Evolutionary conservation across 92 coral and sea anemone species (phyloP), one percentile per base, ranked within the genome.

Genomic region (Phenganax subtilis): DNA sequence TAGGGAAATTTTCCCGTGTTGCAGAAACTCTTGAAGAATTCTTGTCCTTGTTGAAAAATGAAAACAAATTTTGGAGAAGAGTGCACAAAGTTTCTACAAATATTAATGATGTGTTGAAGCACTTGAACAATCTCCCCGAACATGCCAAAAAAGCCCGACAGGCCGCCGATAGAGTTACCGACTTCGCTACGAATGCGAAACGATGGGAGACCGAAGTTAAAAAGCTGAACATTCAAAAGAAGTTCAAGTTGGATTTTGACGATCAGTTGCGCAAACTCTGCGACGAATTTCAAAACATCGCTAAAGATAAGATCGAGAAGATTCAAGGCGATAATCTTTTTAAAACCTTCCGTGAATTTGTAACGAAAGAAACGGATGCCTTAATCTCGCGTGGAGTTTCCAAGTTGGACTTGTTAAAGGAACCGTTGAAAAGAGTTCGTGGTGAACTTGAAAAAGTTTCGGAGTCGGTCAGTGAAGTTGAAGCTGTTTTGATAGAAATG

Each of bases 101-200:
- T 53, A 78, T 94, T 52, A 94, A 92, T 55, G 92, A 86, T 47
- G 90, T 89, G 57, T 74, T 93, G 1, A 51, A 77, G 69, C 86
- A 85, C 55, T 74, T 94, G 67, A 81, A 86, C 25, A 86, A 86
- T 55, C 86, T 94, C 11, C 98, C 98, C 16, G 88, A 84, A 37
- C 90, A 94, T 71, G 97, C 98, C 6, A 77, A 85, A 52, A 90
- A 87, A 51, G 98, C 97, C 12, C 89, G 93, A 56, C 85, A 90
- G 71, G 86, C 89, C 54, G 97, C 94, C 15, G 94, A 94, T 64
- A 93, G 90, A 47, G 87, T 94, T 5, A 84, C 89, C 3, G 89
- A 89, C 70, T 94, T 94, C 71, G 89, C 96, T 0, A 87, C 88
- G 28, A 85, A 87, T 67, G 94, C 96, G 14, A 87, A 86, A 60